Conservation (phyloP, 2,113 vertebrate genomes). For the Phalacrocorax pelagicus region DNA sequence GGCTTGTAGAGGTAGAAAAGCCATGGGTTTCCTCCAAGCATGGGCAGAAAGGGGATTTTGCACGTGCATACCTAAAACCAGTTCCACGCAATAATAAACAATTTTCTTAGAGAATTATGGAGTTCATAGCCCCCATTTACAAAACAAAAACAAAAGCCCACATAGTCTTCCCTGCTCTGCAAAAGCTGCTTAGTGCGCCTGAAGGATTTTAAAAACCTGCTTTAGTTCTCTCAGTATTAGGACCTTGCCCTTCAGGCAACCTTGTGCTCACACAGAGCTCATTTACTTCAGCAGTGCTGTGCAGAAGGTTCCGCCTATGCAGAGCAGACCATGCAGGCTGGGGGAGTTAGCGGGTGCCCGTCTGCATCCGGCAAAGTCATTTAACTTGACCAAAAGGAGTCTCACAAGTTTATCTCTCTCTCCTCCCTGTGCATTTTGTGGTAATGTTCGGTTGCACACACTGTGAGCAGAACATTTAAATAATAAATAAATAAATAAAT, state of each 20-base stretch:
- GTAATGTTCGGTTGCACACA: neutral
- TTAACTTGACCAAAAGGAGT: neutral
- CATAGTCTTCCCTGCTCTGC: neutral
- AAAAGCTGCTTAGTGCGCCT: slow-evolving; percentile 38
- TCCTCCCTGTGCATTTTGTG: neutral
- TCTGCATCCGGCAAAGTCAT: neutral
- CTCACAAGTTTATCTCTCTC: neutral
- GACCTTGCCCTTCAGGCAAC: neutral
- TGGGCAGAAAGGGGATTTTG: neutral
- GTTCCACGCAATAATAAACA: neutral
- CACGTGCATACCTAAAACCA: neutral
- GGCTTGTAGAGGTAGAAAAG: neutral
- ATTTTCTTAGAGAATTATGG: neutral
- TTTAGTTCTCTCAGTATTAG: neutral
- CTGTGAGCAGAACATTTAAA: neutral
- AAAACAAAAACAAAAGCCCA: neutral
- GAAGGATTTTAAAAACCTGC: slow-evolving; percentile 6
- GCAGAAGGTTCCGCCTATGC: neutral
- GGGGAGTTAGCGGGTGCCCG: neutral
- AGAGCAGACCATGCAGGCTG: neutral
- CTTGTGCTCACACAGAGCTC: neutral
- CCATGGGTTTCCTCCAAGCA: neutral
- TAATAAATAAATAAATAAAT: too few species aligned
- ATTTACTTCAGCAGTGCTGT: neutral
- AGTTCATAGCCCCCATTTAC: slow-evolving; percentile 1